Base-by-base conservation (phyloP, 2,113 vertebrate genomes). In the Ciconia stormi region DNA sequence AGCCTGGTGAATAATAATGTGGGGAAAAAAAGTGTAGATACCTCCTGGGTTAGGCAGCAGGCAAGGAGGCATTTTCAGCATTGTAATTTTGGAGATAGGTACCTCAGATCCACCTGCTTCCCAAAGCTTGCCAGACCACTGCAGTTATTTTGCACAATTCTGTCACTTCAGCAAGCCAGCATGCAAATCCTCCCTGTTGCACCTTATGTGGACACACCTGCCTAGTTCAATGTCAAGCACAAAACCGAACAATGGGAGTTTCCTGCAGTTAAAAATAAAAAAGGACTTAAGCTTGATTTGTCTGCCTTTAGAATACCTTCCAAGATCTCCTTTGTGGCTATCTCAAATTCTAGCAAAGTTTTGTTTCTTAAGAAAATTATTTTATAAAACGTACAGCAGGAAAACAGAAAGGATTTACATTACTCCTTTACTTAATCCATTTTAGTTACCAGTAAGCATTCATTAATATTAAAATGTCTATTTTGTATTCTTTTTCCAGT, bases 121-220 rank as follows among this genome's bases (percentile, higher is more conserved):
- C 89, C 47, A 53, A 94, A 72, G 86, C 93, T 85, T 97, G 96
- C 96, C 95, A 95, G 96, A 94, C 66, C 62, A 97, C 95, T 95
- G 95, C 91, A 96, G 94, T 50, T 96, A 95, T 95, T 97, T 94
- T 95, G 91, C 96, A 97, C 97, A 91, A 53, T 95, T 95, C 94
- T 96, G 94, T 94, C 97, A 96, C 93, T 97, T 96, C 94, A 95
- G 93, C 93, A 95, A 94, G 95, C 91, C 96, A 94, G 94, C 89
- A 85, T 58, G 73, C 91, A 91, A 87, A 97, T 91, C 87, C 84
- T 95, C 91, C 91, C 89, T 72, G 65, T 95, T 89, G 70, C 84
- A 95, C 96, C 96, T 95, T 95, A 92, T 93, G 94, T 93, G 93
- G 94, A 95, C 91, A 95, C 96, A 97, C 89, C 93, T 97, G 97